These are phyloP conservation scores for Zoanthus solanderi DNA, from an alignment of 92 coral and sea anemone species.

Conservation along the genomic window DNA sequence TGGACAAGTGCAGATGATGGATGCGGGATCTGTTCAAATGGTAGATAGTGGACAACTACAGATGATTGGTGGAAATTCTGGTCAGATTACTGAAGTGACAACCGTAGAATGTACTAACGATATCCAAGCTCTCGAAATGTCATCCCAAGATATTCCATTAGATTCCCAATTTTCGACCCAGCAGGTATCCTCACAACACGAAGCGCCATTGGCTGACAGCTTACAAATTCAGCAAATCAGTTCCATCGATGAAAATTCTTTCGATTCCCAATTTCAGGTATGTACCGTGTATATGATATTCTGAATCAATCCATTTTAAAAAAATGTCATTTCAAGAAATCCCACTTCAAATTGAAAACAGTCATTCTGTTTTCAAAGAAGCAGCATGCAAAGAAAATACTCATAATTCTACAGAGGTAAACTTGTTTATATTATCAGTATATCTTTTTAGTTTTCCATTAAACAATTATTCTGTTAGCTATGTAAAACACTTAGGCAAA, in stretches of 20 bases:
- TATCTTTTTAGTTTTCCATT: background rate
- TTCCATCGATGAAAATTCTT: conserved; percentile 6
- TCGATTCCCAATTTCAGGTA: conserved; percentile 26
- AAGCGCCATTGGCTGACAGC: conserved; percentile 28
- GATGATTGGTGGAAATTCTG: background rate
- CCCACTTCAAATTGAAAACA: conserved; percentile 12
- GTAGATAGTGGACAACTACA: background rate
- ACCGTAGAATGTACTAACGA: background rate
- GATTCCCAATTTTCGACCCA: conserved; percentile 16
- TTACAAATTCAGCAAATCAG: conserved; percentile 38
- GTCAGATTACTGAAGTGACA: background rate
- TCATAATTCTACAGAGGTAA: conserved; percentile 20
- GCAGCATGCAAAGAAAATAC: conserved; percentile 4
- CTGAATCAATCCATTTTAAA: background rate
- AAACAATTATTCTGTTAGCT: too few species aligned
- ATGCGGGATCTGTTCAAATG: background rate
- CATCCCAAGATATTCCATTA: conserved; percentile 32
- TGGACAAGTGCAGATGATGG: background rate
- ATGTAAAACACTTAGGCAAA: too few species aligned
- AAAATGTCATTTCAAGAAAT: conserved; percentile 26
- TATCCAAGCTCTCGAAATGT: conserved; percentile 23
- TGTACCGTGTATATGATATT: background rate
- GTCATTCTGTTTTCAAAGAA: background rate
- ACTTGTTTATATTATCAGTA: background rate
- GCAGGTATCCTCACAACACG: conserved; percentile 9